Evolutionary conservation across 2,888 invertebrate species (phyloP), one percentile per base, ranked within the genome.

Genomic region (Caradrina kadenii): DNA sequence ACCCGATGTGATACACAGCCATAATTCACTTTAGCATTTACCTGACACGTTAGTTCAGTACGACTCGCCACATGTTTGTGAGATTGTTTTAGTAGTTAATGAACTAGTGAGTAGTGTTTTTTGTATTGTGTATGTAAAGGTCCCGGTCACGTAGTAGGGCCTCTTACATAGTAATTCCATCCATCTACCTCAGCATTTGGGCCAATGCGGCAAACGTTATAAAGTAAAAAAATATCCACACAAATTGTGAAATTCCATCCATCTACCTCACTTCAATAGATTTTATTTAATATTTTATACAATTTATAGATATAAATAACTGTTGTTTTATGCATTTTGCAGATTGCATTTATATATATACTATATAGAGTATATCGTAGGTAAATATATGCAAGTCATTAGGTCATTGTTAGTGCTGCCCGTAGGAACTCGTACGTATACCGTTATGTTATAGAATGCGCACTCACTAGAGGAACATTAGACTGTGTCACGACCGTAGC

Each of bases 261-360:
- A 97, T 96, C 97, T 97, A 97, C 97, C 97, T 97, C 97, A 97
- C 96, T 96, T 96, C 96, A 96, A 96, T 96, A 96, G 96, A 96
- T 96, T 95, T 96, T 96, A 96, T 95, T 96, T 96, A 95, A 95
- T 96, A 95, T 96, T 96, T 96, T 96, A 96, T 96, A 96, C 95
- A 94, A 95, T 95, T 95, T 96, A 95, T 96, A 96, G 95, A 93
- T 95, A 93, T 95, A 93, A 92, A 93, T 89, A 94, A 94, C 93
- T 94, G 95, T 95, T 96, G 95, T 95, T 96, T 95, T 95, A 94
- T 96, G 96, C 95, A 95, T 95, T 95, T 96, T 96, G 91, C 94
- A 95, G 93, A 95, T 95, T 94, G 95, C 95, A 96, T 96, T 96
- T 96, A 96, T 96, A 93, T 93, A 94, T 93, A 93, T 94, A 94